phyloP scores from a whole-genome alignment of 2,797 vertebrate species.

The Carapus acus region DNA sequence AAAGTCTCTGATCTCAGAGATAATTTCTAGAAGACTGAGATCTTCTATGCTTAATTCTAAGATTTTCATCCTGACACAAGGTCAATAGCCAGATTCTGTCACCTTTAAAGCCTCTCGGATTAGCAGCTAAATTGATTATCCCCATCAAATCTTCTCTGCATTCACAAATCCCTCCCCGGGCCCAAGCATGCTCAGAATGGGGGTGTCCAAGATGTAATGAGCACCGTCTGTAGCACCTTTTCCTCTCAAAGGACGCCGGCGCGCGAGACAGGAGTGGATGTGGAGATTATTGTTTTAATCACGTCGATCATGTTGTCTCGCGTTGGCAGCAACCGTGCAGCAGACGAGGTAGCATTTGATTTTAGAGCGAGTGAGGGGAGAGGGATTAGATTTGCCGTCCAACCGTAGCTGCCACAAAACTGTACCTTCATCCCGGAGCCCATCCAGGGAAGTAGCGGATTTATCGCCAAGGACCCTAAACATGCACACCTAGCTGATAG shows the following conservation, averaged over 20 bases:
- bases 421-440: slow-evolving; percentile 5
- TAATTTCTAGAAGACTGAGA: slow-evolving; percentile 35
- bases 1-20: slow-evolving; percentile 30
- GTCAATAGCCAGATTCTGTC: slow-evolving; percentile 43
- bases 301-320: slow-evolving; percentile 27
- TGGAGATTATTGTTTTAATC: slow-evolving; percentile 32
- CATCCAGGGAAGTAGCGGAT: slow-evolving; percentile 11
- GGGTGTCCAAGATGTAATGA: slow-evolving; percentile 28
- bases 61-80: slow-evolving; percentile 47
- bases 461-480: background rate
- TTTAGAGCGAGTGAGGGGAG: slow-evolving; percentile 18
- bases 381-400: slow-evolving; percentile 36
- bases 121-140: slow-evolving; percentile 43
- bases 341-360: slow-evolving; percentile 16
- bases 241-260: slow-evolving; percentile 22
- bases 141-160: slow-evolving; percentile 30
- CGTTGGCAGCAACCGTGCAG: slow-evolving; percentile 11
- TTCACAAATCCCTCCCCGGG: slow-evolving; percentile 24
- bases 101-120: slow-evolving; percentile 42
- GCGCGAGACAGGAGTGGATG: slow-evolving; percentile 17
- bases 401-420: slow-evolving; percentile 7
- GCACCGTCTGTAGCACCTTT: slow-evolving; percentile 5
- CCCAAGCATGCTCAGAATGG: slow-evolving; percentile 26
- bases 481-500: slow-evolving; percentile 1
- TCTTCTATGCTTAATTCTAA: slow-evolving; percentile 38